Evolutionary conservation across 2,113 vertebrate species (phyloP).

Genomic region (Rhinopomastus cyanomelas): DNA sequence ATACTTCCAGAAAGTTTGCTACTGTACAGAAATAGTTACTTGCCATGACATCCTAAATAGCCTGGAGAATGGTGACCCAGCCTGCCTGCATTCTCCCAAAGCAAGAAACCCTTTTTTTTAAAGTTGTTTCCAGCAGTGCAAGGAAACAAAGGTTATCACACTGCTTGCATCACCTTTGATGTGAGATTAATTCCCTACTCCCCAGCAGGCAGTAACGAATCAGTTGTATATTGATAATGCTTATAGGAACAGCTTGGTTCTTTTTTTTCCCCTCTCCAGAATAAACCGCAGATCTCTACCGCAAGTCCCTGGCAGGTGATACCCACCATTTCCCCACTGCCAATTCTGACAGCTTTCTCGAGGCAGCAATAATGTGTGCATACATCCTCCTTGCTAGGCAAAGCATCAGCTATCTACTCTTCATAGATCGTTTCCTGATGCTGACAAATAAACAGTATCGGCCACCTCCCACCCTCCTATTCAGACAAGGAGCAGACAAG

Average conservation of each 20-base stretch:
- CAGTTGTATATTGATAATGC: not conserved
- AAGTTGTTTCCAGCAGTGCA: not conserved
- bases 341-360: not conserved
- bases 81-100: not conserved
- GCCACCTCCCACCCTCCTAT: not conserved
- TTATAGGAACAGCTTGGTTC: not conserved
- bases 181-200: not conserved
- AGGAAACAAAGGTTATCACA: not conserved
- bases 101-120: not conserved
- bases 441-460: not conserved
- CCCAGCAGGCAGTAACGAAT: not conserved
- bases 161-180: not conserved
- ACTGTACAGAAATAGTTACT: not conserved
- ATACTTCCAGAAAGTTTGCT: not conserved
- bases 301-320: not conserved
- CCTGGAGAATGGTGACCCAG: not conserved
- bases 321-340: not conserved
- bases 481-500: not conserved
- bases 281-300: not conserved
- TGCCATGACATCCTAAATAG: not conserved
- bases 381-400: not conserved
- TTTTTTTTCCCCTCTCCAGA: not conserved
- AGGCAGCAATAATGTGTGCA: not conserved
- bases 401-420: not conserved
- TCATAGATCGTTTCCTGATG: not conserved